Percentiles rank a stretch among this genome's conserved stretches.
Evolutionary conservation across 2,888 invertebrate species (phyloP).

Genomic region (Amphipoea oculea): DNA sequence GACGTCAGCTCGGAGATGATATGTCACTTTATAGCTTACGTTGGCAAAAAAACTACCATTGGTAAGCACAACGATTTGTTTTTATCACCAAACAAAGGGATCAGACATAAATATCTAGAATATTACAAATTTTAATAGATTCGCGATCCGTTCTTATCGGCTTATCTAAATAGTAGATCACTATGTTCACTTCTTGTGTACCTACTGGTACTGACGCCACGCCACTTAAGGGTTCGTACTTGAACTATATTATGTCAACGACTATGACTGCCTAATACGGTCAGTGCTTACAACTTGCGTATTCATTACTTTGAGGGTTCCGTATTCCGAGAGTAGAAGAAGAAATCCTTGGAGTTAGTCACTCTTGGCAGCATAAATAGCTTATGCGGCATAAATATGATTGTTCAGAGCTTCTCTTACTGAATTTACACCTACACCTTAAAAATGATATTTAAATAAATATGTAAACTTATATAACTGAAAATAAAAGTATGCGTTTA

Average conservation of each 20-base stretch:
- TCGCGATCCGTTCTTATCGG: conserved; percentile 25
- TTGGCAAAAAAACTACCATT: not conserved
- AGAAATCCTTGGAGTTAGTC: not conserved
- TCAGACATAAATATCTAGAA: conserved; percentile 7
- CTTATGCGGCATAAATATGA: too few species aligned
- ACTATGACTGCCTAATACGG: conserved; percentile 45
- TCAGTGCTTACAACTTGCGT: conserved; percentile 21
- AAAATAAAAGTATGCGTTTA: too few species aligned
- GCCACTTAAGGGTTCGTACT: conserved; percentile 21
- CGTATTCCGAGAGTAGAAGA: not conserved
- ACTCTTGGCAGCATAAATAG: not conserved
- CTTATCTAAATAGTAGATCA: conserved; percentile 54
- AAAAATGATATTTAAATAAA: too few species aligned
- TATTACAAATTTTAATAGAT: conserved; percentile 12
- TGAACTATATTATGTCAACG: conserved; percentile 38
- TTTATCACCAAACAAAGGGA: conserved; percentile 10
- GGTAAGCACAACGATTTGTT: not conserved
- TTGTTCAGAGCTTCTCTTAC: not conserved
- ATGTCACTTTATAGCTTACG: not conserved
- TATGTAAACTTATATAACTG: too few species aligned
- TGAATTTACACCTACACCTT: not conserved
- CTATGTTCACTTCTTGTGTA: conserved; percentile 27
- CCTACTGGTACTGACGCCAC: not conserved
- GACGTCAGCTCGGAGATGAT: not conserved
- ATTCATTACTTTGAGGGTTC: conserved; percentile 39